phyloP scores from a whole-genome alignment of 1,140 invertebrate genomes.

The Papilio polytes region DNA sequence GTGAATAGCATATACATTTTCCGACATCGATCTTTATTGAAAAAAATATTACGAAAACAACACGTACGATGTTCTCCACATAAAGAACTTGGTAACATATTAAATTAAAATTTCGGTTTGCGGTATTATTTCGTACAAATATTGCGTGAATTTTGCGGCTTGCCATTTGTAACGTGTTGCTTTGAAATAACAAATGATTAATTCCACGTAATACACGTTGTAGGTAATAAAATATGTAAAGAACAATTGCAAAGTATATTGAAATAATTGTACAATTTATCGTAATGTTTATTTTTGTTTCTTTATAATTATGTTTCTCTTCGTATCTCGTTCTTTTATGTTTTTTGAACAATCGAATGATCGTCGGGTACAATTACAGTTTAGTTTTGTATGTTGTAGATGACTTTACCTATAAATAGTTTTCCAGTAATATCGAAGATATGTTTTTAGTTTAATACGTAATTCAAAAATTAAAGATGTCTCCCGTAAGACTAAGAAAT shows the following conservation, averaged over 20 bases:
- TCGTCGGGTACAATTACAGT: neutral
- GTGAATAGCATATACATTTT: neutral
- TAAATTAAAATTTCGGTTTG: constrained; percentile 6
- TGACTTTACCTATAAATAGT: neutral
- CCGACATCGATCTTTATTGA: constrained; percentile 15
- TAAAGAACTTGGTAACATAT: neutral
- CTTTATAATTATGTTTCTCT: too few species aligned
- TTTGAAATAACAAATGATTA: neutral
- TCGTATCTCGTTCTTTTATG: too few species aligned
- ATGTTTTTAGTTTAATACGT: neutral
- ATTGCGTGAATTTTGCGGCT: neutral
- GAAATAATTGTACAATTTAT: neutral
- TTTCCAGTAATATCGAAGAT: neutral
- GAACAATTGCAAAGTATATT: neutral
- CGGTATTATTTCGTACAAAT: neutral
- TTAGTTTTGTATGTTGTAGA: neutral
- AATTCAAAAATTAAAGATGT: neutral
- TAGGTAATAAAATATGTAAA: neutral
- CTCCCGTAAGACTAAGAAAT: neutral
- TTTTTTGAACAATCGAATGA: too few species aligned
- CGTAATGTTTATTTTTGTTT: neutral
- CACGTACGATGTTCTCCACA: neutral
- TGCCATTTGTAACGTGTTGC: neutral
- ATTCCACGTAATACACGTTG: neutral
- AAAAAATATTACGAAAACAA: neutral